Base-by-base conservation (phyloP, 2,888 invertebrate species). In the Ctenicera cuprea region DNA sequence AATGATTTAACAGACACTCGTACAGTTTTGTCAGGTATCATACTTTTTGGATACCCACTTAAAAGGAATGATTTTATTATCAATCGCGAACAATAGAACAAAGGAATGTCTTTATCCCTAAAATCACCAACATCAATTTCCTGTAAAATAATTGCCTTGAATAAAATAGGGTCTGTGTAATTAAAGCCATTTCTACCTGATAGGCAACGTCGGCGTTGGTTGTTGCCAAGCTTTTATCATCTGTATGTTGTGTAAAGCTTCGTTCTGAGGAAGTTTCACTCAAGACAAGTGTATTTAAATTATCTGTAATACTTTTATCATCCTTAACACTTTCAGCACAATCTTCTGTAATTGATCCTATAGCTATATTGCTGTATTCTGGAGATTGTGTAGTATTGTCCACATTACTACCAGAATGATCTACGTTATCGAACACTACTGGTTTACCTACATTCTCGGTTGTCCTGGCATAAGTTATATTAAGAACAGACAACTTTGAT, bases 1-100 rank as follows among this genome's bases (percentile, higher is more conserved):
- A 97, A 90, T 7, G 95, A 93, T 87, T 98, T 97, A 0, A 97
- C 94, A 71, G 97, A 97, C 33, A 98, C 96, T 38, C 98, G 90
- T 38, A 95, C 93, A 20, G 88, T 88, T 85, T 91, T 90, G 84
- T 97, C 97, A 1, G 94, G 87, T 76, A 94, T 91, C 59, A 93
- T 82, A 77, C 74, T 64, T 70, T 78, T 81, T 68, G 89, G 88
- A 63, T 88, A 88, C 0, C 94, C 95, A 12, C 91, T 89, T 30
- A 96, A 86, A 22, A 97, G 87, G 85, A 95, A 96, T 70, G 91
- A 90, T 9, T 93, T 92, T 14, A 91, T 90, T 3, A 97, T 86
- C 71, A 94, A 89, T 77, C 96, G 89, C 7, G 92, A 90, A 79
- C 94, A 94, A 85, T 93, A 95, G 63, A 92, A 89, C 5, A 96